phyloP scores from a whole-genome alignment of 2,113 vertebrate species.

The Pseudonaja textilis region DNA sequence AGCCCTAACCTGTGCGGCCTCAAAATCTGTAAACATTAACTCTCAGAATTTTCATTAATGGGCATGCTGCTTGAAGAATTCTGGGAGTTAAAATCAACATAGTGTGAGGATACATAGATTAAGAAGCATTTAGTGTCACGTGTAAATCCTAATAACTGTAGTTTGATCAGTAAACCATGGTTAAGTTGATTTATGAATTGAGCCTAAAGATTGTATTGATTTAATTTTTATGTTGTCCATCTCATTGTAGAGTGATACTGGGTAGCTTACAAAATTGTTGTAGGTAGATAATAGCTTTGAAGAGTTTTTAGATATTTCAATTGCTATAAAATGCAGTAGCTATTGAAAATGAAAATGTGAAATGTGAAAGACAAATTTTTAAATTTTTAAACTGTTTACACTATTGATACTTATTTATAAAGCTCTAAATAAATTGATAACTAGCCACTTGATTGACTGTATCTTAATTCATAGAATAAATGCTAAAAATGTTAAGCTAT shows the following conservation, averaged over 20 bases:
- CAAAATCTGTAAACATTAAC: neutral
- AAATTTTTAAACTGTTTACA: neutral
- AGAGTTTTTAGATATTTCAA: neutral
- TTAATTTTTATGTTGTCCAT: neutral
- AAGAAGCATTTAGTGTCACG: neutral
- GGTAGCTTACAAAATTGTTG: neutral
- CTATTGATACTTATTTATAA: neutral
- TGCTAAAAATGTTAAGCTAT: neutral
- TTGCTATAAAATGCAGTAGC: neutral
- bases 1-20: neutral
- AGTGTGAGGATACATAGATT: neutral
- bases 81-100: neutral
- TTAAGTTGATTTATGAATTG: neutral
- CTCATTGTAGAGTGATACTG: neutral
- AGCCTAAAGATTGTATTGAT: neutral
- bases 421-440: neutral
- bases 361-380: neutral
- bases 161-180: neutral
- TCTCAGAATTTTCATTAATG: neutral
- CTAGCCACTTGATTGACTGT: neutral
- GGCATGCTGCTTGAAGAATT: neutral
- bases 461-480: neutral
- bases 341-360: neutral
- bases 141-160: neutral
- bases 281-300: neutral